Evolutionary conservation across 2,797 vertebrate genomes (phyloP), one percentile per base, ranked within the genome.

Genomic region (Pangasius djambal): DNA sequence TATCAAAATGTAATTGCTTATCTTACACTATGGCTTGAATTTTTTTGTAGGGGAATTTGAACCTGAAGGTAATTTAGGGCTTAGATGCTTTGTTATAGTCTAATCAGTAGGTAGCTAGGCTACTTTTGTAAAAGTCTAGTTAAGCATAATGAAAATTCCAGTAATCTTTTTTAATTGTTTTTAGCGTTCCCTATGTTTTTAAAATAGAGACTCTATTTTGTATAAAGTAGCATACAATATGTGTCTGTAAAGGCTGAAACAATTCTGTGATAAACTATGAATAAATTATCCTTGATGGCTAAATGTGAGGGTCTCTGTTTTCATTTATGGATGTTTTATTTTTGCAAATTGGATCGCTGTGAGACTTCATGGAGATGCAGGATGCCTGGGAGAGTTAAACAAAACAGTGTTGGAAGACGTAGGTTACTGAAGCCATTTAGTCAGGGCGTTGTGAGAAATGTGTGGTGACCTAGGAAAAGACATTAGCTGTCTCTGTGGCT

Each of bases 131-230:
- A 85, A 87, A 72, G 78, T 82, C 12, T 85, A 87, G 37, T 57
- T 85, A 83, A 83, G 37, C 44, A 72, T 88, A 70, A 59, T 55
- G 40, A 69, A 70, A 88, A 83, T 86, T 37, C 55, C 20, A 83
- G 55, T 77, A 87, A 37, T 57, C 44, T 44, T 87, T 86, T 57
- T 55, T 50, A 6, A 87, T 85, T 65, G 65, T 90, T 88, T 83
- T 90, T 85, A 89, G 86, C 48, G 52, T 75, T 92, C 18, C 37
- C 22, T 85, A 63, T 83, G 65, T 88, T 83, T 89, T 91, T 89
- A 63, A 86, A 90, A 89, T 88, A 90, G 74, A 92, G 86, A 91
- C 50, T 89, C 70, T 89, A 92, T 91, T 92, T 92, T 90, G 86
- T 83, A 88, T 90, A 85, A 87, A 89, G 87, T 90, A 90, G 84